Percentiles rank a stretch among this genome's conserved stretches.
These are phyloP conservation scores for Phocoena sinus DNA, from an alignment of 2,113 vertebrate species.

Conservation along the genomic window DNA sequence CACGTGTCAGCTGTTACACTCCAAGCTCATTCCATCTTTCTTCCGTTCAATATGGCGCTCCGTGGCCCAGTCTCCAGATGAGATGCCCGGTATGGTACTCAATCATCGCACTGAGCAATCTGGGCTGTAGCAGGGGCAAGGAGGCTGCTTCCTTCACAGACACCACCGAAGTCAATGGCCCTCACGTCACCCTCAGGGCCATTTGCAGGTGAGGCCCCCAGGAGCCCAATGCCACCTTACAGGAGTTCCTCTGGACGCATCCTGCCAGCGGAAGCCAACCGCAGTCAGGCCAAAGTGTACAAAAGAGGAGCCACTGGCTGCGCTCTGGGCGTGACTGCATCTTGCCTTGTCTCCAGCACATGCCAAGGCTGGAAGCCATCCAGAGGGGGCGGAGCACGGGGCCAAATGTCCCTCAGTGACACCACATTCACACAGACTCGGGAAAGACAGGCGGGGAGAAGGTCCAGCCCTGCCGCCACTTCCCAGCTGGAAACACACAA, in stretches of 20 bases:
- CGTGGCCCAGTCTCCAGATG: accelerated
- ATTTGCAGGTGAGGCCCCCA: not conserved
- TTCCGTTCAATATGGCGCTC: not conserved
- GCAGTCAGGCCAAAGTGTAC: accelerated
- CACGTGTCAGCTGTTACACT: too few relatives aligned
- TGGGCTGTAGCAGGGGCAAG: accelerated
- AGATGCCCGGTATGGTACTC: accelerated
- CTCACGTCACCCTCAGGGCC: accelerated
- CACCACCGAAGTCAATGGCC: not conserved
- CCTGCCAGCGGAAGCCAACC: not conserved
- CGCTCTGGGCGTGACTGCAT: not conserved
- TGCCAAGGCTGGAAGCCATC: not conserved
- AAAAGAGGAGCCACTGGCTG: not conserved
- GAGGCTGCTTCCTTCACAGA: not conserved
- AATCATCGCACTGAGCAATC: accelerated
- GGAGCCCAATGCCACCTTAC: not conserved
- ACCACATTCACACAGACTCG: not conserved
- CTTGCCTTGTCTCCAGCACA: too few relatives aligned
- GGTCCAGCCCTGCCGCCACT: not conserved
- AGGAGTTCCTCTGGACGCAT: not conserved
- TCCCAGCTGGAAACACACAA: not conserved
- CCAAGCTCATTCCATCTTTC: not conserved
- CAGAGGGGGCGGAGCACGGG: accelerated
- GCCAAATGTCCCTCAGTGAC: not conserved
- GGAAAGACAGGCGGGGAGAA: not conserved